Base-by-base conservation (phyloP, 2,888 invertebrate genomes). In the Barypeithes pellucidus region DNA sequence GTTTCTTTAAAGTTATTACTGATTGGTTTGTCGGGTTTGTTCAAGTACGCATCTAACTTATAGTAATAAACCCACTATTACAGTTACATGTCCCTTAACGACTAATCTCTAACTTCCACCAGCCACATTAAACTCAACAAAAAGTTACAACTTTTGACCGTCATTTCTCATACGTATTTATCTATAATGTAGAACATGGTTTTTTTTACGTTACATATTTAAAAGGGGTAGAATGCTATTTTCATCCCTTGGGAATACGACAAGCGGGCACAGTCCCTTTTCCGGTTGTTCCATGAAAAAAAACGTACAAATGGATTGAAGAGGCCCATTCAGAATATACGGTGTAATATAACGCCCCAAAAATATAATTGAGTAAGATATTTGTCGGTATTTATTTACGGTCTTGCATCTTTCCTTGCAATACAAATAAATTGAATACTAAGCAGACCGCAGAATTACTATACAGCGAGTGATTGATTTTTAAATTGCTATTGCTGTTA, bases 221-320 rank as follows among this genome's bases (percentile, higher is more conserved):
- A 29, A 52, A 52, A 52, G 24, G 52, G 52, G 29, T n/a, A 24
- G 9, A 52, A 14, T 52, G 24, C 29, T 29, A 14, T 29, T 52
- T 29, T 24, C 29, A n/a, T 52, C 52, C 29, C 52, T 29, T 29
- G 52, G 29, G 24, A 52, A 52, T 52, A 29, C 52, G 52, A 29
- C 29, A 24, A 52, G 29, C 52, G 20, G 18, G 29, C 52, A 14
- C 52, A 1, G 52, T n/a, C 29, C 52, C 52, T 29, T 52, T 52
- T 52, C 14, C 14, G 14, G 52, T 12, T 52, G 16, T 29, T 29
- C 29, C 52, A 29, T n/a, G 29, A 52, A 24, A 47, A 50, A 50
- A 52, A 52, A 5, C 29, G 3, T 52, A 29, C 29, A 52, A 52
- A 52, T 52, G 29, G 8, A 52, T 52, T 29, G n/a, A 24, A 52